A percentile compares a stretch with the other conserved stretches of the same genome.
Conservation (phyloP, 2,888 invertebrate species). For the Drosophila falleni region DNA sequence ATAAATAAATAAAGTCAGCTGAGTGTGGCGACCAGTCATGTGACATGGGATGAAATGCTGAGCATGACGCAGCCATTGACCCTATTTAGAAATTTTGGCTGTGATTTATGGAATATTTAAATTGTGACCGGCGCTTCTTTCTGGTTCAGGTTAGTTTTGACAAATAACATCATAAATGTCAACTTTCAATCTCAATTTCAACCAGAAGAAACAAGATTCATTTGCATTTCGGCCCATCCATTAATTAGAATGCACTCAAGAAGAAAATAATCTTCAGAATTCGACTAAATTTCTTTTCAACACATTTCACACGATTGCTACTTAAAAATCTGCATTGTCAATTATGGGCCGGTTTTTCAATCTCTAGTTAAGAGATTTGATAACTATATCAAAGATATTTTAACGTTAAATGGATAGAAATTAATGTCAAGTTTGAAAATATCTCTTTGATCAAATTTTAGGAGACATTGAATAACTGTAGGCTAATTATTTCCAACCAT, state of each 20-base stretch:
- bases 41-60: constrained; percentile 30
- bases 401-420: no score
- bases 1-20: constrained; percentile 17
- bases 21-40: constrained; percentile 35
- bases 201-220: constrained; percentile 32
- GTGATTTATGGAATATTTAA: constrained; percentile 31
- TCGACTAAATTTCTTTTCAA: no score
- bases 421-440: no score
- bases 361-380: background rate
- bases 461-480: no score
- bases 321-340: background rate
- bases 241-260: background rate
- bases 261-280: background rate
- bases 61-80: constrained; percentile 40
- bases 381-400: no score
- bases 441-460: no score
- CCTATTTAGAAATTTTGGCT: constrained; percentile 29
- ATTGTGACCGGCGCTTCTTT: constrained; percentile 35
- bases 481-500: background rate
- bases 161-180: constrained; percentile 26
- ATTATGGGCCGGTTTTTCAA: background rate
- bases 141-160: constrained; percentile 47
- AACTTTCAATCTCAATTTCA: constrained; percentile 7
- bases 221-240: background rate
- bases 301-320: no score